phyloP scores from a whole-genome alignment of 1,140 invertebrate genomes.

The Pseudomyrmex dendroicus region DNA sequence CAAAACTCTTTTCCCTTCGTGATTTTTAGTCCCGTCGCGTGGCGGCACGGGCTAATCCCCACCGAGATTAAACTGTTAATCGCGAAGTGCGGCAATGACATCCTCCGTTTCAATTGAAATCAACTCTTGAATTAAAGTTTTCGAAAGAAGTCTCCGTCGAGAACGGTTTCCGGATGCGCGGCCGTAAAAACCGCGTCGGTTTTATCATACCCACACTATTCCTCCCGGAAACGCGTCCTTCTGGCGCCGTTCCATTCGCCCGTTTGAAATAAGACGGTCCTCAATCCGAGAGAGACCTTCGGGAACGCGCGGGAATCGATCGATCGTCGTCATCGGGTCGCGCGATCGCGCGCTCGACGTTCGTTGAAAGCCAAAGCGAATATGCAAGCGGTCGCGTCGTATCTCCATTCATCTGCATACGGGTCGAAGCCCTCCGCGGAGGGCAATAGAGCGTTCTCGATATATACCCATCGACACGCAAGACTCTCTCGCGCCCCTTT shows the following conservation, averaged over 20 bases:
- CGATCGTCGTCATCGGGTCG: neutral
- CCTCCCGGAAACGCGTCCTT: neutral
- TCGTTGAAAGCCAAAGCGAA: conserved; percentile 46
- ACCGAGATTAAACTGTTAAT: no score
- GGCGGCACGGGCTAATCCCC: no score
- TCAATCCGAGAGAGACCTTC: conserved; percentile 45
- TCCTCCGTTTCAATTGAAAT: no score
- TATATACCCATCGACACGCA: conserved; percentile 29
- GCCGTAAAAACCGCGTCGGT: neutral
- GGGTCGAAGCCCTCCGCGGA: conserved; percentile 40
- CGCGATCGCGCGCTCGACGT: neutral
- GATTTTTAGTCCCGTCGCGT: conserved; percentile 22
- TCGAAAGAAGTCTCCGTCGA: no score
- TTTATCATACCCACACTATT: neutral
- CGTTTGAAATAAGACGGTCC: conserved; percentile 37
- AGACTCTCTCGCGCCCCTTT: conserved; percentile 24
- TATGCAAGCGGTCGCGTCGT: conserved; percentile 48
- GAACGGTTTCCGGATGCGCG: no score
- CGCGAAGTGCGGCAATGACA: no score
- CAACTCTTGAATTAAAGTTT: no score
- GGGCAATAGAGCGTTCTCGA: conserved; percentile 44
- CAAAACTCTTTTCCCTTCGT: conserved; percentile 29
- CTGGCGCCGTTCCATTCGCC: neutral
- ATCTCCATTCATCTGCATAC: conserved; percentile 60
- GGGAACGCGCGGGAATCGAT: conserved; percentile 32